Conservation (phyloP, 2,797 vertebrate genomes). For the Tiaroga cobitis region DNA sequence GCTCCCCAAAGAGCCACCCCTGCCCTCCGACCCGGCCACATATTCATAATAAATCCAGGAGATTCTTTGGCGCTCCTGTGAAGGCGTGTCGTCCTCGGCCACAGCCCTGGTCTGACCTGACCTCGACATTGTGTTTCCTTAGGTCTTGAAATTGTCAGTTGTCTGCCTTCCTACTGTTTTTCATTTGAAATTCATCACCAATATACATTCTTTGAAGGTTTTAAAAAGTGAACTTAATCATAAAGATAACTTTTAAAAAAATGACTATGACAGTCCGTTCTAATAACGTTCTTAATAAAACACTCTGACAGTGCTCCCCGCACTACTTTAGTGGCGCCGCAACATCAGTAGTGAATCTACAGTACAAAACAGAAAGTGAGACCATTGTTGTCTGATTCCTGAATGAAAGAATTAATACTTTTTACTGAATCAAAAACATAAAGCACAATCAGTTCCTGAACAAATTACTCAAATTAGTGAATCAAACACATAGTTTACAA, state of each 20-base stretch:
- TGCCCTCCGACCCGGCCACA: slow-evolving; percentile 66
- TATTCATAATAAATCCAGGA: slow-evolving; percentile 64
- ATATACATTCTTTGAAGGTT: background rate
- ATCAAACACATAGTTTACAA: background rate
- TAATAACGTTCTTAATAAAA: too few relatives aligned
- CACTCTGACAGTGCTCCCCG: background rate
- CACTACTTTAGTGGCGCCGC: background rate
- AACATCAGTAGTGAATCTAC: background rate
- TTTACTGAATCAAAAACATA: background rate
- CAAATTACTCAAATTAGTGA: background rate
- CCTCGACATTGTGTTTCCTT: slow-evolving; percentile 30
- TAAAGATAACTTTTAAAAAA: background rate
- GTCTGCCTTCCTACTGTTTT: slow-evolving; percentile 11
- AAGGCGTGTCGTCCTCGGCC: slow-evolving; percentile 50
- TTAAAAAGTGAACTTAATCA: background rate
- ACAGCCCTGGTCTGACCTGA: slow-evolving; percentile 47
- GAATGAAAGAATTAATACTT: background rate
- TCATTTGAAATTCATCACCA: background rate
- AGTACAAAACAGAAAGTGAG: background rate
- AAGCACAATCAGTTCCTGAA: background rate
- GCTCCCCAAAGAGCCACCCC: slow-evolving; percentile 58
- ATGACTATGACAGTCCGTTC: background rate
- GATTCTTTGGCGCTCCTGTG: slow-evolving; percentile 58
- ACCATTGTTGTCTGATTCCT: background rate
- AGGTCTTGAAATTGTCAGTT: slow-evolving; percentile 15